Evolutionary conservation across 1,140 invertebrate species (phyloP), one percentile per base, ranked within the genome.

Genomic region (Platyscapa corneri): DNA sequence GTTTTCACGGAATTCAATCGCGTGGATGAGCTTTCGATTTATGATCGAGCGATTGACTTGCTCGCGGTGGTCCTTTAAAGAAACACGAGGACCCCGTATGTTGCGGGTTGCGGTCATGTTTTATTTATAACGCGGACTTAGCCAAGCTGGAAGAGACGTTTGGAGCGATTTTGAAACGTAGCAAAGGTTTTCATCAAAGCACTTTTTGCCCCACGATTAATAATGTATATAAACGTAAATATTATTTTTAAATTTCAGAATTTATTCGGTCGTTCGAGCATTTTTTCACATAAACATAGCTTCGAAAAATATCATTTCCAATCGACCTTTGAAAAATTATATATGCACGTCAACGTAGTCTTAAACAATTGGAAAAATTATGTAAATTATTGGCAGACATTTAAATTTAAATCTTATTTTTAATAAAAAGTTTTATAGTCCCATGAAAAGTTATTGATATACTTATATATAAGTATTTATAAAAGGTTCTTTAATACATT

Each of bases 21-120:
- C 75, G 37, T 37, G 85, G 60, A 83, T 80, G 81, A 86, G 81
- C 75, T 80, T 80, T 86, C 85, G 81, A 86, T 86, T 86, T 86
- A 86, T 39, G 81, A 83, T 56, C 60, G 7, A 23, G 5, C 75
- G 65, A 82, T 83, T 74, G 85, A 86, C 65, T 76, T 37, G 75
- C 46, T 27, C n/a, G 60, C 46, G 23, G 20, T 23, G 83, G 42
- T 3, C 30, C 56, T 86, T 67, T 82, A 67, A 77, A 82, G 74
- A 81, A 85, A 67, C 20, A 70, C 67, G 23, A 27, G 3, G 23
- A 37, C 23, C 75, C 34, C 46, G 39, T 78, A 39, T 78, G 56
- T 56, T 60, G 56, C 32, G 32, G 42, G 34, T 39, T 34, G 34
- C 37, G 49, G 42, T 56, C 80, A 83, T 78, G 80, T 82, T 86